Evolutionary conservation across 2,888 invertebrate species (phyloP).

Genomic region (Melangyna quadrimaculata): DNA sequence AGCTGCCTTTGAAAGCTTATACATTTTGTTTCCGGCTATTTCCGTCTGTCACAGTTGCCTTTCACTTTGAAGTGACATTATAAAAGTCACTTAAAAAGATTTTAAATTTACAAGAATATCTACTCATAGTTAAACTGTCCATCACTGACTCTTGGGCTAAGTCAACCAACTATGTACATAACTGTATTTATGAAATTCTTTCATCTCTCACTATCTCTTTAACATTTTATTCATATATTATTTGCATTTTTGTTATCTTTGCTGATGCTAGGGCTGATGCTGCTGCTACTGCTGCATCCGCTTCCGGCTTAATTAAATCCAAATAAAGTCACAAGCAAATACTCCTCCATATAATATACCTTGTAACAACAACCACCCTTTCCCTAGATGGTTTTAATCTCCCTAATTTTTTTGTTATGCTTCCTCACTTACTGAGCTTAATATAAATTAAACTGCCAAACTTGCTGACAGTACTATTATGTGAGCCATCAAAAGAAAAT

Average conservation of each 20-base stretch:
- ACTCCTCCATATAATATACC: not conserved
- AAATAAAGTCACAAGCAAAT: conserved; percentile 65
- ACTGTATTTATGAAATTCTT: not conserved
- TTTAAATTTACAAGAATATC: not conserved
- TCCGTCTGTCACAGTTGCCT: not conserved
- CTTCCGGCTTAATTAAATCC: conserved; percentile 60
- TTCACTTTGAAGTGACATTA: not conserved
- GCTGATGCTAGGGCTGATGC: not conserved
- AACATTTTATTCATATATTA: not conserved
- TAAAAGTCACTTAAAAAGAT: not conserved
- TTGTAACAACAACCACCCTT: not conserved
- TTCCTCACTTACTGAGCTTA: conserved; percentile 10
- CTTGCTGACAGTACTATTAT: conserved; percentile 59
- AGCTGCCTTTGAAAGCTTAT: not conserved
- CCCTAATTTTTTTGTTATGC: not conserved
- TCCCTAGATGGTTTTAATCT: not conserved
- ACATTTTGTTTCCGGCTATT: not conserved
- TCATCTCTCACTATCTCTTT: not conserved
- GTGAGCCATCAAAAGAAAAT: conserved; percentile 33
- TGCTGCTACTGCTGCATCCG: conserved; percentile 16
- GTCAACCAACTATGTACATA: not conserved
- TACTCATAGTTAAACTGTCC: not conserved
- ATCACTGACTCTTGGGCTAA: not conserved
- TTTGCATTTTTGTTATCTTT: not conserved
- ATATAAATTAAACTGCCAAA: conserved; percentile 58